Percentiles rank a stretch among this genome's conserved stretches.
These are phyloP conservation scores for Caenorhabditis imperialis DNA, from an alignment of 2,888 invertebrate genomes.

Conservation along the genomic window DNA sequence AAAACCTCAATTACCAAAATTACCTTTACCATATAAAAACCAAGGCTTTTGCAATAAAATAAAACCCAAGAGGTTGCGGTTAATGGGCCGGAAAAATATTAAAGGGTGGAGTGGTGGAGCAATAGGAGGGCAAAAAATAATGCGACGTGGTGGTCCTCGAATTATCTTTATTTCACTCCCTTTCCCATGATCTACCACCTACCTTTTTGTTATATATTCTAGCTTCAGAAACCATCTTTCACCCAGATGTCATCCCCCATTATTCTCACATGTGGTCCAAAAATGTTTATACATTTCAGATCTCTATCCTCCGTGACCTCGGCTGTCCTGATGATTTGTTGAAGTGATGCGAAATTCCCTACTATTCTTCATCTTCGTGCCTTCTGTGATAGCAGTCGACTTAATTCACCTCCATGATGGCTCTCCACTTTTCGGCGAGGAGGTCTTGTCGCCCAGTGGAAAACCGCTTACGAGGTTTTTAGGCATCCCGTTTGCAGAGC, in stretches of 20 bases:
- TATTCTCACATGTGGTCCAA: neutral
- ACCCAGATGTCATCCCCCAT: too few relatives aligned
- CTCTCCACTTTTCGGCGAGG: conserved; percentile 74
- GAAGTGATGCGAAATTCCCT: conserved; percentile 49
- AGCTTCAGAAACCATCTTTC: too few relatives aligned
- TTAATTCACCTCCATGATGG: conserved; percentile 73
- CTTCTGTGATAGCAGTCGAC: conserved; percentile 50
- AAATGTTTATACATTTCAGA: neutral
- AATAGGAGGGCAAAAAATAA: conserved; percentile 6
- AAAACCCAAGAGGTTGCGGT: too few relatives aligned
- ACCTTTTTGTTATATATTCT: conserved; percentile 5
- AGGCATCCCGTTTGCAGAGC: conserved; percentile 87
- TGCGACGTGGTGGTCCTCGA: conserved; percentile 24
- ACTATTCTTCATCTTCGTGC: conserved; percentile 49
- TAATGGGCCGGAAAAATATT: conserved; percentile 44
- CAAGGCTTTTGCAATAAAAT: conserved; percentile 15
- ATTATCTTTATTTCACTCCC: conserved; percentile 1
- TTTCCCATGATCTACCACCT: neutral
- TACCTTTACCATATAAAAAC: neutral
- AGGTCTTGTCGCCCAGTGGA: conserved; percentile 69
- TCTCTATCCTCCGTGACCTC: neutral
- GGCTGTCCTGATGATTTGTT: conserved; percentile 45
- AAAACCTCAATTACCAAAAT: conserved; percentile 37
- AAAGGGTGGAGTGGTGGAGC: conserved; percentile 6
- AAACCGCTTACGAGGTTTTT: conserved; percentile 77